These are phyloP conservation scores for Temnothorax nylanderi DNA, from an alignment of 1,140 invertebrate genomes.

Conservation along the genomic window DNA sequence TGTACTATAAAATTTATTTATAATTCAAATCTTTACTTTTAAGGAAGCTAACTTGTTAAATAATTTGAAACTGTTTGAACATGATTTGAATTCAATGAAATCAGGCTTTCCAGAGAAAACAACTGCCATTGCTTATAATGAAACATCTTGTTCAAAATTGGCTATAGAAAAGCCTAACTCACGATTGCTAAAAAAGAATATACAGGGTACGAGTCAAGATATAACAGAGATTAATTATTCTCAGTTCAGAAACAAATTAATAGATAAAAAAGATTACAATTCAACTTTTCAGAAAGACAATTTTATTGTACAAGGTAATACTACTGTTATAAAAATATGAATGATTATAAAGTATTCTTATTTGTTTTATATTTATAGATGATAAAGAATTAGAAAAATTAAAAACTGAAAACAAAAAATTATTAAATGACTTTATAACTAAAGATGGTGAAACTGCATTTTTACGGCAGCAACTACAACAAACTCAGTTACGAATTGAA, in stretches of 20 bases:
- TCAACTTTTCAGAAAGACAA: constrained; percentile 75
- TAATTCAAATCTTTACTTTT: not conserved
- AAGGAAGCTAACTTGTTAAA: constrained; percentile 24
- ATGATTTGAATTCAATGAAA: not conserved
- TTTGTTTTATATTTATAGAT: constrained; percentile 34
- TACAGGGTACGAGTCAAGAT: constrained; percentile 10
- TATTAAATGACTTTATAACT: constrained; percentile 75
- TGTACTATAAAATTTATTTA: not conserved
- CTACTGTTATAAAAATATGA: not conserved
- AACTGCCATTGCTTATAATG: not conserved
- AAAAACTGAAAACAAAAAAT: constrained; percentile 75
- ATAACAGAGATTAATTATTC: constrained; percentile 55
- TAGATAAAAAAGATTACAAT: constrained; percentile 66
- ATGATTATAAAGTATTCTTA: not conserved
- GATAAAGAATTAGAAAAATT: constrained; percentile 74
- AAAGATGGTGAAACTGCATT: constrained; percentile 80
- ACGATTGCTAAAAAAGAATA: not conserved
- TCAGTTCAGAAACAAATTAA: constrained; percentile 69
- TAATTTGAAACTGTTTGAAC: not conserved
- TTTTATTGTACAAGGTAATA: constrained; percentile 66
- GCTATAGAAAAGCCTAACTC: constrained; percentile 38
- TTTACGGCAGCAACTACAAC: constrained; percentile 76
- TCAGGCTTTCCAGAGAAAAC: constrained; percentile 21
- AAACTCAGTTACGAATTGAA: constrained; percentile 71
- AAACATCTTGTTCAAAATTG: constrained; percentile 60